Conservation (phyloP, 2,888 invertebrate species). For the Apantesis nais region DNA sequence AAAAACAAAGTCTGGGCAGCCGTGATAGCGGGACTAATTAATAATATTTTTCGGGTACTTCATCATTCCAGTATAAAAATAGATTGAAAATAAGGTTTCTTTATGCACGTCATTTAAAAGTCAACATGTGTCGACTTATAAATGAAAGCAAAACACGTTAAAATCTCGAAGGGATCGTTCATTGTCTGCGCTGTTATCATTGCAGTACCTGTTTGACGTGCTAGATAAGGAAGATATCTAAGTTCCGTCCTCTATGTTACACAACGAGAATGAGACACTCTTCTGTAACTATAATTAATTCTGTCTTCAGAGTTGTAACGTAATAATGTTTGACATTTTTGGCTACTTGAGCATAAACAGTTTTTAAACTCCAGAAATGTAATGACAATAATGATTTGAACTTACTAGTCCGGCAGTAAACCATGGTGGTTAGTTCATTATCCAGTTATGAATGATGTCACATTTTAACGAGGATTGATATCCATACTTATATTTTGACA, state of each 20-base stretch:
- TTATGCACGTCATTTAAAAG: not conserved
- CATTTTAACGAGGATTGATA: not conserved
- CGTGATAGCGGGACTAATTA: too few species aligned
- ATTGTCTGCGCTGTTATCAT: conserved; percentile 39
- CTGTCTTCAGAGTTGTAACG: conserved; percentile 50
- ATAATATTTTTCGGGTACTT: too few species aligned
- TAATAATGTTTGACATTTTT: conserved; percentile 33
- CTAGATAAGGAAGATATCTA: conserved; percentile 61
- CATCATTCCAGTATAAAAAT: not conserved
- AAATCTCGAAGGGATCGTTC: conserved; percentile 39
- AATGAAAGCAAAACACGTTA: conserved; percentile 19
- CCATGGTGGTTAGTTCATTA: not conserved
- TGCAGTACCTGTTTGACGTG: conserved; percentile 50
- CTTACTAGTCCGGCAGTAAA: not conserved
- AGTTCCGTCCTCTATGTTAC: conserved; percentile 53
- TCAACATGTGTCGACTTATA: conserved; percentile 9
- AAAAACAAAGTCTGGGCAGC: not conserved
- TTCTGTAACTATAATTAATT: conserved; percentile 53
- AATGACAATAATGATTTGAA: conserved; percentile 22
- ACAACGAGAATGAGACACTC: conserved; percentile 42
- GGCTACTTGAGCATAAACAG: conserved; percentile 31
- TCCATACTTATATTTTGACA: too few species aligned
- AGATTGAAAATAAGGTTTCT: not conserved
- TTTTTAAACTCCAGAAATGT: conserved; percentile 27
- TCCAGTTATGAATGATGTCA: not conserved